Percentiles rank a stretch among this genome's conserved stretches.
Conservation (phyloP, 2,113 vertebrate species). For the Rhabdomys dilectus region DNA sequence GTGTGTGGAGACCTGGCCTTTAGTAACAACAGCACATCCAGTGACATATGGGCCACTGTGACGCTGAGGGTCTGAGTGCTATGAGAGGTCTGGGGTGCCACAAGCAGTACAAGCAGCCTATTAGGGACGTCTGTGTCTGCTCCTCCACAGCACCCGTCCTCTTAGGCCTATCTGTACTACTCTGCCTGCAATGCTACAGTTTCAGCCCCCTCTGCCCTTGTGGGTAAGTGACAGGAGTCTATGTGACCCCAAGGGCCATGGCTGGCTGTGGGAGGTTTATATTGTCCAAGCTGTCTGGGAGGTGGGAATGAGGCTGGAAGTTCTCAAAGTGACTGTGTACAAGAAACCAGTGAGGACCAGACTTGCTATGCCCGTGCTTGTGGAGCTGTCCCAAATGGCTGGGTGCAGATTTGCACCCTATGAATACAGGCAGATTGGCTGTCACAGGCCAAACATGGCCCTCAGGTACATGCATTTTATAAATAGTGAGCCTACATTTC, state of each 20-base stretch:
- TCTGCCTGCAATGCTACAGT: background rate
- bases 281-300: background rate
- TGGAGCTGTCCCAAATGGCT: background rate
- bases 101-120: background rate
- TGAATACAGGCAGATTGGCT: background rate
- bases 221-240: background rate
- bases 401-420: background rate
- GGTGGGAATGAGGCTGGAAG: background rate
- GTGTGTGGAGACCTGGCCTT: background rate
- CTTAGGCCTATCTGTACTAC: background rate
- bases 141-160: background rate
- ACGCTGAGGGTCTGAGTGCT: background rate
- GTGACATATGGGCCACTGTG: background rate
- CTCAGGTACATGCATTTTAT: background rate
- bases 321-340: background rate
- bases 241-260: background rate
- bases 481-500: background rate
- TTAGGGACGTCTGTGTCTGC: background rate
- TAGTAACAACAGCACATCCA: too few species aligned
- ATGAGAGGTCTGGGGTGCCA: background rate
- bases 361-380: background rate
- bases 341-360: background rate
- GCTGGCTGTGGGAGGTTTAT: background rate
- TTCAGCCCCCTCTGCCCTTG: background rate
- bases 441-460: background rate